Evolutionary conservation across 2,888 invertebrate species (phyloP).

Genomic region (Plebejus melissa): DNA sequence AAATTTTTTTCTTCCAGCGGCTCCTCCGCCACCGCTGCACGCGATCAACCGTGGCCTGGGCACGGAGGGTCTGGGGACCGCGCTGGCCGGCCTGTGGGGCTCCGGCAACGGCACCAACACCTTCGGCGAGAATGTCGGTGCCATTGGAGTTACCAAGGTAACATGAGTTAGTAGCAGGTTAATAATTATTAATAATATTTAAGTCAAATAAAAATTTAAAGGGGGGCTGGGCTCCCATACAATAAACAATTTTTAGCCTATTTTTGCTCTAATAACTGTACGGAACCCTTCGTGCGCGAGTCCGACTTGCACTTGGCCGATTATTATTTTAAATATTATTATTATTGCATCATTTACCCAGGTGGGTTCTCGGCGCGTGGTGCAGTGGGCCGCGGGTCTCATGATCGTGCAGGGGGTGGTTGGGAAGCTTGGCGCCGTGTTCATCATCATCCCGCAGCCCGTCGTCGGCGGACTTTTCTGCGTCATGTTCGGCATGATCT

Average conservation of each 20-base stretch:
- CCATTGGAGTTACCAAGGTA: slow-evolving; percentile 92
- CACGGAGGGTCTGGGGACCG: slow-evolving; percentile 90
- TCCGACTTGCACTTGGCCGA: no score
- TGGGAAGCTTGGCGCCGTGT: slow-evolving; percentile 87
- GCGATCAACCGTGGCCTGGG: slow-evolving; percentile 93
- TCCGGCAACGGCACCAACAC: slow-evolving; percentile 93
- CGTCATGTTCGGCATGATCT: slow-evolving; percentile 90
- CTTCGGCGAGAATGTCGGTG: slow-evolving; percentile 93
- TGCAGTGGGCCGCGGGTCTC: slow-evolving; percentile 85
- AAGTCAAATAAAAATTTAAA: no score
- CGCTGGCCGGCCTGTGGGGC: slow-evolving; percentile 91
- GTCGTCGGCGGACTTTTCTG: slow-evolving; percentile 90
- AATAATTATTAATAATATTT: no score
- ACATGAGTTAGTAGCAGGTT: not conserved
- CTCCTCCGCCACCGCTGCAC: slow-evolving; percentile 90
- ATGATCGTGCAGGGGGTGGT: slow-evolving; percentile 88
- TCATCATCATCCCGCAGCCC: slow-evolving; percentile 89
- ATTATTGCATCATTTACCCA: slow-evolving; percentile 43
- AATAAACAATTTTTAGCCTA: no score
- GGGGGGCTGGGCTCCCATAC: no score
- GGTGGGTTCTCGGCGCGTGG: slow-evolving; percentile 89
- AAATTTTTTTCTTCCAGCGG: slow-evolving; percentile 66
- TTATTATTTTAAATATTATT: no score
- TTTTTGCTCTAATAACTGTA: no score
- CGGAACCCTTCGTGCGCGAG: no score